A percentile compares a stretch with the other conserved stretches of the same genome.
These are phyloP conservation scores for Bhutanitis thaidina DNA, from an alignment of 2,888 invertebrate genomes.

Conservation along the genomic window DNA sequence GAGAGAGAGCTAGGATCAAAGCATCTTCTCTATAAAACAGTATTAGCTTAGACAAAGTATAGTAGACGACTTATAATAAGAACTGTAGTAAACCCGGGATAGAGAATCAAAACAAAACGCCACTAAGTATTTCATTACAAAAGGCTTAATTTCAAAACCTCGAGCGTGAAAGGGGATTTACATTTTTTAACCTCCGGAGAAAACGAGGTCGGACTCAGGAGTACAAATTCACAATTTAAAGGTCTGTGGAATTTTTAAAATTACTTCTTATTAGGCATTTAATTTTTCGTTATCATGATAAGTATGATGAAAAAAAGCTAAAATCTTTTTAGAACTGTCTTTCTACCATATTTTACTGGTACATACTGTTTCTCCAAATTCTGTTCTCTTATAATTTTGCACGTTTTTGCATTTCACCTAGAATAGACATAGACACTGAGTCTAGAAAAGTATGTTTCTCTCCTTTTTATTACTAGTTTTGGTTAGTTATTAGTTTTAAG, in stretches of 20 bases:
- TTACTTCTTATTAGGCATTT: slow-evolving; percentile 1
- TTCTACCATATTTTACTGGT: no score
- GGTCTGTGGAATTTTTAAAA: slow-evolving; percentile 9
- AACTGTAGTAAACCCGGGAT: slow-evolving; percentile 11
- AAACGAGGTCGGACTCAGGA: slow-evolving; percentile 32
- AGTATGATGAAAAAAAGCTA: no score
- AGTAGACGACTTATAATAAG: slow-evolving; percentile 4
- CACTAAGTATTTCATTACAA: slow-evolving; percentile 62
- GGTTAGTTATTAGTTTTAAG: no score
- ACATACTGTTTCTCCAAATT: no score
- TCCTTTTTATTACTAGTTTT: no score
- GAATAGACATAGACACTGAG: no score
- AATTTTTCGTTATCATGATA: no score
- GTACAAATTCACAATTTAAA: slow-evolving; percentile 14
- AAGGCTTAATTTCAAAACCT: slow-evolving; percentile 62
- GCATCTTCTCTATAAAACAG: slow-evolving; percentile 18
- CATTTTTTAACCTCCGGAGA: slow-evolving; percentile 50
- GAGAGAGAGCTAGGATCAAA: slow-evolving; percentile 2
- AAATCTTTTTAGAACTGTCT: no score
- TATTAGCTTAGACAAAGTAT: slow-evolving; percentile 25
- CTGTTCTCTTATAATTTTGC: no score
- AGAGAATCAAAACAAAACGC: slow-evolving; percentile 42
- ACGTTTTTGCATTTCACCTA: no score
- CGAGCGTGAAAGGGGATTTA: slow-evolving; percentile 53
- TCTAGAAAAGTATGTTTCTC: no score